Percentiles rank a stretch among this genome's conserved stretches.
phyloP scores from a whole-genome alignment of 2,797 vertebrate genomes.

The Chrosomus eos region DNA sequence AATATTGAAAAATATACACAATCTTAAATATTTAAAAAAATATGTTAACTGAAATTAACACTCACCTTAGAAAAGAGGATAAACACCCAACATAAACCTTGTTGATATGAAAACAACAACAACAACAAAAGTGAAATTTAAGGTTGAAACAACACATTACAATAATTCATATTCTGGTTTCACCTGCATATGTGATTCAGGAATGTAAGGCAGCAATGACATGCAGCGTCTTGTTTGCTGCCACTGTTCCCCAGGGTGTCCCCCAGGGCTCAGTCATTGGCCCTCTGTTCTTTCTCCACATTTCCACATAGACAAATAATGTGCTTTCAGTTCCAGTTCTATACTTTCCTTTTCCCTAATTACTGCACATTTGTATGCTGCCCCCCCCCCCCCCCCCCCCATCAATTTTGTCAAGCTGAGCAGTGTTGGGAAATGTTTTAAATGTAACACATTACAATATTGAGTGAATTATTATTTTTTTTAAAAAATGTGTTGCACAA shows the following conservation, averaged over 20 bases:
- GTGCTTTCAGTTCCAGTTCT: not conserved
- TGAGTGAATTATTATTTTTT: not conserved
- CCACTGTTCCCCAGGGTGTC: not conserved
- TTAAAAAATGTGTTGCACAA: not conserved
- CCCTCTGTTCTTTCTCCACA: constrained; percentile 12
- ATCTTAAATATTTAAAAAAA: not conserved
- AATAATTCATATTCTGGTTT: not conserved
- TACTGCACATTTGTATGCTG: not conserved
- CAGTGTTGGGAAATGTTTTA: not conserved
- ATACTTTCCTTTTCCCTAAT: constrained; percentile 1
- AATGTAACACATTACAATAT: not conserved
- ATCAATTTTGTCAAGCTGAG: not conserved
- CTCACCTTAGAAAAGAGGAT: not conserved
- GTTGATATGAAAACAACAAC: not conserved
- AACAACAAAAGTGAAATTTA: not conserved
- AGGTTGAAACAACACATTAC: not conserved
- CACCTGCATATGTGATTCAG: not conserved
- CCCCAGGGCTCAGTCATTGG: not conserved
- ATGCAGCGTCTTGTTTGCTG: not conserved
- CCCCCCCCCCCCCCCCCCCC: accelerated
- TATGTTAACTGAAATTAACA: not conserved
- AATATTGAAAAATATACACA: not conserved
- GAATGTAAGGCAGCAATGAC: not conserved
- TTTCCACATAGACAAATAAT: constrained; percentile 15
- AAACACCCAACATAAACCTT: not conserved